Evolutionary conservation across 1,140 invertebrate species (phyloP), one percentile per base, ranked within the genome.

Genomic region (Thaumatotibia leucotreta): DNA sequence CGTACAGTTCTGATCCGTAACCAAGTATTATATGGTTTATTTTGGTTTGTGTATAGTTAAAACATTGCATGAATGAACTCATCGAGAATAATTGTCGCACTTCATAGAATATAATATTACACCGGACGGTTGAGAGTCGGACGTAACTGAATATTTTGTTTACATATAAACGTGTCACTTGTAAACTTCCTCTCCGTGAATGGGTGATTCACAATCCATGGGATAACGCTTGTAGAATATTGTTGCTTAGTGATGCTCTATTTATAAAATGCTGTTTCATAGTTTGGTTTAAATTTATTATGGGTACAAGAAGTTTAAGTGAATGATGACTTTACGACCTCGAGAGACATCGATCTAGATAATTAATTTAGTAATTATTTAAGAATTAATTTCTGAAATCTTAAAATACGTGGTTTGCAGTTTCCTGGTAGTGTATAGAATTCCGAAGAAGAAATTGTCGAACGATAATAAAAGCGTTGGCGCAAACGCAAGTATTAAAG

Each of bases 401-500:
- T 11, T 58, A 58, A 58, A 58, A 58, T 14, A 8, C 52, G 23
- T 8, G 24, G 29, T 58, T 58, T n/a, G 17, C 52, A 58, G n/a
- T 58, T 58, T 58, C 52, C 23, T 27, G n/a, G n/a, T n/a, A n/a
- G n/a, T n/a, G 50, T 9, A 14, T 31, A 20, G 52, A 58, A 58
- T 58, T 58, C 52, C 27, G 24, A 50, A 75, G 68, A 75, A 73
- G 70, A 70, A 83, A 84, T 71, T 73, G 72, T 76, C 66, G 71
- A 64, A 63, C 80, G 68, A 82, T 76, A 84, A 88, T 86, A 86
- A 87, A 87, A 82, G 75, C 83, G 79, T 76, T 76, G 76, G 74
- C 31, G 79, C 79, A 86, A 88, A 88, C 80, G 75, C 67, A 72
- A 73, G 79, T 81, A 80, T 79, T 80, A 77, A 70, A 77, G 75